Percentiles rank a stretch among this genome's conserved stretches.
phyloP scores from a whole-genome alignment of 2,888 invertebrate genomes.

The Slavum lentiscoides region DNA sequence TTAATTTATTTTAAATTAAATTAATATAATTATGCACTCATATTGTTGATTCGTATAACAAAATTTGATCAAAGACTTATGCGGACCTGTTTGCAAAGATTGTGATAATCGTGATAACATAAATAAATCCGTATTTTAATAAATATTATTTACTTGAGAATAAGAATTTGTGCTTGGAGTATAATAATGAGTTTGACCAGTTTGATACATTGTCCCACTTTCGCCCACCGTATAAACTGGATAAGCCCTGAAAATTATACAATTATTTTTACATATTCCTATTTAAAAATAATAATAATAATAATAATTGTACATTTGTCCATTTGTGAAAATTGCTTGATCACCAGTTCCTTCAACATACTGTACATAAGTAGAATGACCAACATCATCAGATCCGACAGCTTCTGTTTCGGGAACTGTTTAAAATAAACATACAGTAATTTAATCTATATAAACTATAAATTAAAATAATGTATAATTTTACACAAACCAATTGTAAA shows the following conservation, averaged over 20 bases:
- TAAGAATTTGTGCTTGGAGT: constrained; percentile 65
- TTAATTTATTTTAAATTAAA: neutral
- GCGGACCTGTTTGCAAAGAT: too few species aligned
- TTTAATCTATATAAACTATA: constrained; percentile 15
- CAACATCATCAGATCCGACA: constrained; percentile 64
- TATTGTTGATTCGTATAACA: neutral
- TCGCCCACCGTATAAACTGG: constrained; percentile 76
- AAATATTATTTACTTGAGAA: constrained; percentile 64
- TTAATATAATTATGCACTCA: neutral
- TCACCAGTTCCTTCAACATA: constrained; percentile 67
- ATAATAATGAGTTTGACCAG: constrained; percentile 63
- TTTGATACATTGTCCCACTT: constrained; percentile 67
- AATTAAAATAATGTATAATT: neutral
- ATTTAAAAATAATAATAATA: neutral
- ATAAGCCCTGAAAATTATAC: constrained; percentile 66
- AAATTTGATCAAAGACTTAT: neutral
- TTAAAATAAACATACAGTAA: constrained; percentile 55
- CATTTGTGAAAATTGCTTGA: constrained; percentile 67
- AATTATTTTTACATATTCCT: neutral
- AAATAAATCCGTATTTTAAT: neutral
- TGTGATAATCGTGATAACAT: neutral
- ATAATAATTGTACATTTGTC: constrained; percentile 64
- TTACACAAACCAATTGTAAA: neutral
- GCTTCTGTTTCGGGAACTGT: constrained; percentile 63
- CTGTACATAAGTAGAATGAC: constrained; percentile 67